Percentiles rank a stretch among this genome's conserved stretches.
Conservation (phyloP, 2,113 vertebrate genomes). For the Otocyon megalotis region DNA sequence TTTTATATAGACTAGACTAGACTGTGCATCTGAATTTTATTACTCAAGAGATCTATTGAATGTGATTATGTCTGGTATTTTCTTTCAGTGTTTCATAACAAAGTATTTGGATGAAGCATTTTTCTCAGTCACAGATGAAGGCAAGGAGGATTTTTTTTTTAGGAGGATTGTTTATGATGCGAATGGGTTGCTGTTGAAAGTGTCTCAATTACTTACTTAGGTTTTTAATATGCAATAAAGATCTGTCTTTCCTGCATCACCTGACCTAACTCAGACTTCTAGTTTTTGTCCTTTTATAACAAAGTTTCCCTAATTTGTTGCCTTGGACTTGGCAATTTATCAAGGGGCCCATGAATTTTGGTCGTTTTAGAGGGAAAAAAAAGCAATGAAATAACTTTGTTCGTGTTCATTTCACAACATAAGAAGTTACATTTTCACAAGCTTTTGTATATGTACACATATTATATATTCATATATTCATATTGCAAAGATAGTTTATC, state of each 20-base stretch:
- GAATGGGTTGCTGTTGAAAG: not conserved
- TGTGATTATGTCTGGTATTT: slow-evolving; percentile 44
- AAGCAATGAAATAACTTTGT: slow-evolving; percentile 33
- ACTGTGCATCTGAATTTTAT: slow-evolving; percentile 48
- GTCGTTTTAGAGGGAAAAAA: slow-evolving; percentile 40
- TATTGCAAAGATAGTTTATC: not conserved
- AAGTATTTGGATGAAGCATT: slow-evolving; percentile 49
- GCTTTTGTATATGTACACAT: not conserved
- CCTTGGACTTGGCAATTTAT: not conserved
- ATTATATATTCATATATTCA: not conserved
- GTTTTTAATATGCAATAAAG: slow-evolving; percentile 31
- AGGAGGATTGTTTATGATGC: slow-evolving; percentile 44
- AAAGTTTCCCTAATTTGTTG: slow-evolving; percentile 39
- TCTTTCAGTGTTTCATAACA: slow-evolving; percentile 54
- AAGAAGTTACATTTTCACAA: not conserved
- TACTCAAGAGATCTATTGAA: not conserved
- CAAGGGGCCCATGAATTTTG: not conserved
- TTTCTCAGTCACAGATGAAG: slow-evolving; percentile 31
- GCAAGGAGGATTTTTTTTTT: not conserved
- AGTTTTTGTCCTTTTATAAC: not conserved
- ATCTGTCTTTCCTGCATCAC: not conserved
- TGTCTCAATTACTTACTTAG: slow-evolving; percentile 47
- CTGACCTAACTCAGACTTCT: slow-evolving; percentile 29
- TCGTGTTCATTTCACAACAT: not conserved
- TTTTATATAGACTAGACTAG: slow-evolving; percentile 39